Conservation (phyloP, 2,113 vertebrate genomes). For the Proterorhinus semilunaris region DNA sequence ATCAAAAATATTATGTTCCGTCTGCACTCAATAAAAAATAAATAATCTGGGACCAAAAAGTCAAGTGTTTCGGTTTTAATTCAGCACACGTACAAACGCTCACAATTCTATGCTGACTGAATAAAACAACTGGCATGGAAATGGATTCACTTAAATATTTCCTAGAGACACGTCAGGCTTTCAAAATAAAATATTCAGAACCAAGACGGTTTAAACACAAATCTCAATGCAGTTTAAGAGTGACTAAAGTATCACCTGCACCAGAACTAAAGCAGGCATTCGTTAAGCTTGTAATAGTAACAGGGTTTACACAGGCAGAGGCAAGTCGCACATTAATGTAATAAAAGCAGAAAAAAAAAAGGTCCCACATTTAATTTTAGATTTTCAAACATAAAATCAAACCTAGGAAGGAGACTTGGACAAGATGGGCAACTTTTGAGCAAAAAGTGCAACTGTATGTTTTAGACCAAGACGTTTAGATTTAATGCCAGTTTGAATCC, state of each 20-base stretch:
- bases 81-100: conserved; percentile 34
- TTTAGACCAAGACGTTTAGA: too few relatives aligned
- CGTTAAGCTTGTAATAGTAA: too few relatives aligned
- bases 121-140: conserved; percentile 27
- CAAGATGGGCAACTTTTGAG: too few relatives aligned
- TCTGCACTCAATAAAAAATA: conserved; percentile 85
- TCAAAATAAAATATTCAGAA: conserved; percentile 18
- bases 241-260: background rate
- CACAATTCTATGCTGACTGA: conserved; percentile 30
- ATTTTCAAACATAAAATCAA: too few relatives aligned
- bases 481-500: too few relatives aligned
- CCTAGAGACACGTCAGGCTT: conserved; percentile 23
- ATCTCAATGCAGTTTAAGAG: conserved; percentile 25
- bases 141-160: conserved; percentile 27
- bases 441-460: too few relatives aligned
- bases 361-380: too few relatives aligned
- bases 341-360: too few relatives aligned
- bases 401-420: too few relatives aligned
- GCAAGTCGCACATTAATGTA: too few relatives aligned
- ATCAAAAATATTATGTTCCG: conserved; percentile 62
- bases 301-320: too few relatives aligned
- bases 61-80: conserved; percentile 27
- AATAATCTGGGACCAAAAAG: conserved; percentile 77
- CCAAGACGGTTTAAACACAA: conserved; percentile 7
- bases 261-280: background rate